Percentiles rank a stretch among this genome's conserved stretches.
These are phyloP conservation scores for Halcyon leucocephala DNA, from an alignment of 2,797 vertebrate species.

Conservation along the genomic window DNA sequence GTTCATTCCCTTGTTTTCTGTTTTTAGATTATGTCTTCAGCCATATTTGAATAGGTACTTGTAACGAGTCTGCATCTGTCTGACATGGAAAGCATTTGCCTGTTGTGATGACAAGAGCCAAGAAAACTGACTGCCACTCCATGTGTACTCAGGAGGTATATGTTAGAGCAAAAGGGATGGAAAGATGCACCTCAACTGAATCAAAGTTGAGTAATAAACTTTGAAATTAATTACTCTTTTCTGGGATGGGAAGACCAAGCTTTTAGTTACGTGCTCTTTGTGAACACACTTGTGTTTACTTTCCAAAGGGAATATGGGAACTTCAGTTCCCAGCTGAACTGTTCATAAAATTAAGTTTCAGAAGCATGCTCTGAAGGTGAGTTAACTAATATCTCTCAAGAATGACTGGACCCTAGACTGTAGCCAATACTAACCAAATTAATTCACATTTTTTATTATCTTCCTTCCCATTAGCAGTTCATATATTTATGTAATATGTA, in stretches of 20 bases:
- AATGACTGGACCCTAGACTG: neutral
- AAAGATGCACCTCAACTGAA: neutral
- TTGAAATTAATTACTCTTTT: neutral
- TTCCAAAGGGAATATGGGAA: neutral
- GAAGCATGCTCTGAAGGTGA: neutral
- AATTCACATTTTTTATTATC: neutral
- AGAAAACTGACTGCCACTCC: neutral
- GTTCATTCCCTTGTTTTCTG: neutral
- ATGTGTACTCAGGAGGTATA: neutral
- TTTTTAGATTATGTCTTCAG: neutral
- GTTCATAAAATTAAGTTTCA: neutral
- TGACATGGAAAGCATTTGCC: neutral
- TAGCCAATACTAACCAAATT: neutral
- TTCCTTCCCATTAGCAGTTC: neutral
- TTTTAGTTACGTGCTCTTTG: neutral
- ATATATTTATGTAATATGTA: neutral
- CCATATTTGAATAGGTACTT: neutral
- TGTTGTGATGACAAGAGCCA: neutral
- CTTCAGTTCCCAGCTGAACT: neutral
- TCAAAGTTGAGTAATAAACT: neutral
- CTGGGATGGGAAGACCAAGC: accelerated
- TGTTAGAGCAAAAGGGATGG: neutral
- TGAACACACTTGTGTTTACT: neutral
- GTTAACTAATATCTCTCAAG: neutral
- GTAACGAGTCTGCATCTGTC: neutral